A percentile compares a stretch with the other conserved stretches of the same genome.
Conservation (phyloP, 2,888 invertebrate genomes). For the Drosophila mulleri region DNA sequence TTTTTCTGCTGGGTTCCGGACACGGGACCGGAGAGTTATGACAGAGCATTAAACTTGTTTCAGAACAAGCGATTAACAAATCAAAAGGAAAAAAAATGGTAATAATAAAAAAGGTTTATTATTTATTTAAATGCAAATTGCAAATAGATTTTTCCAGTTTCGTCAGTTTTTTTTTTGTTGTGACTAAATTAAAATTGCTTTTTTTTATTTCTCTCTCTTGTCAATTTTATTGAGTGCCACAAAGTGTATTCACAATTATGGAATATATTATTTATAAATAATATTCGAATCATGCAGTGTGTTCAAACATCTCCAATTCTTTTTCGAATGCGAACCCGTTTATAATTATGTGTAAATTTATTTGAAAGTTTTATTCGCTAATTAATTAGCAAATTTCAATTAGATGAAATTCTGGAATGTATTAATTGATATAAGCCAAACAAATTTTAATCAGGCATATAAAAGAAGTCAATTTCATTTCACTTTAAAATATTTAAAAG, state of each 20-base stretch:
- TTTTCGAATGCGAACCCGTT: conserved; percentile 60
- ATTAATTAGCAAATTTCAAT: conserved; percentile 56
- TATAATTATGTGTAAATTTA: conserved; percentile 67
- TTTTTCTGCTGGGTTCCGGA: conserved; percentile 51
- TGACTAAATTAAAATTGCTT: conserved; percentile 12
- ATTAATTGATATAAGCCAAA: conserved; percentile 32
- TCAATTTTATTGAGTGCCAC: conserved; percentile 29
- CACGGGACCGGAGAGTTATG: conserved; percentile 38
- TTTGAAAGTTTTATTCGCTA: conserved; percentile 59
- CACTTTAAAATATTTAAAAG: background rate
- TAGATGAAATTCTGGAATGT: conserved; percentile 13
- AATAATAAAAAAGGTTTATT: conserved; percentile 48
- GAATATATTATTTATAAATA: conserved; percentile 50
- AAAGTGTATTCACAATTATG: conserved; percentile 54
- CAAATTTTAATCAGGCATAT: background rate
- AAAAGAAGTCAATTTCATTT: background rate
- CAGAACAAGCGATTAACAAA: conserved; percentile 43
- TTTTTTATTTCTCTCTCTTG: conserved; percentile 16
- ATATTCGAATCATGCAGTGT: conserved; percentile 54
- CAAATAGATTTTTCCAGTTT: conserved; percentile 65
- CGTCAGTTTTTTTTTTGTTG: conserved; percentile 28
- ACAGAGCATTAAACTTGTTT: conserved; percentile 65
- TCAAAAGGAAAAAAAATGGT: conserved; percentile 29
- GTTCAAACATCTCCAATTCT: conserved; percentile 55
- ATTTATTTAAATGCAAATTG: conserved; percentile 67